Evolutionary conservation across 2,797 vertebrate species (phyloP), one percentile per base, ranked within the genome.

Genomic region (Dendrocincla fuliginosa): DNA sequence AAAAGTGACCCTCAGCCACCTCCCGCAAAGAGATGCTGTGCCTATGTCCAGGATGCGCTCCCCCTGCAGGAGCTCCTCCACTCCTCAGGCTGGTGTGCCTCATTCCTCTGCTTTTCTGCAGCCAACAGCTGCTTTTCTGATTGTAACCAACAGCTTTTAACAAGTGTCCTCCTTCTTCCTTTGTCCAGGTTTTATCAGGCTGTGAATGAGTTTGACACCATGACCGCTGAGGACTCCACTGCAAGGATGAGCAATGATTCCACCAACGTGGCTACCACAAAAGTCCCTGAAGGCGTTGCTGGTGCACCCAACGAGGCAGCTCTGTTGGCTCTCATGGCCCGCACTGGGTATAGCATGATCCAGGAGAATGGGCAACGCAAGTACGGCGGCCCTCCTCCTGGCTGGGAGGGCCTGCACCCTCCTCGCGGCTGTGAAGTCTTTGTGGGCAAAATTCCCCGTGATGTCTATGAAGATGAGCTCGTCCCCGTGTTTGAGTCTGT

Each of bases 311-410:
- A 99, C 1, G 99, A 99, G 96, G 97, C 98, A 0, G 98, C 99
- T 13, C 97, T 99, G 65, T 93, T 99, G 95, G 97, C 99, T 44
- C 97, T 99, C 81, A 99, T 99, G 98, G 99, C 99, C 75, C 99
- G 99, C 96, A 99, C 99, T 0, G 99, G 99, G 53, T 99, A 99
- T 67, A 95, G 94, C 49, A 99, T 99, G 99, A 98, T 99, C 74
- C 99, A 99, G 96, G 99, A 99, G 98, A 99, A 99, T 0, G 99
- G 99, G 71, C 99, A 99, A 47, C 99, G 99, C 86, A 99, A 99
- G 97, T 99, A 99, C 0, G 99, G 99, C 0, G 98, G 98, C 4
- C 99, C 99, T 4, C 99, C 99, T 25, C 99, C 99, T 0, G 98
- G 98, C 49, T 99, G 99, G 99, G 99, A 98, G 27, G 98, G 98